phyloP scores from a whole-genome alignment of 2,888 invertebrate genomes.

The Drosophila paramelanica region DNA sequence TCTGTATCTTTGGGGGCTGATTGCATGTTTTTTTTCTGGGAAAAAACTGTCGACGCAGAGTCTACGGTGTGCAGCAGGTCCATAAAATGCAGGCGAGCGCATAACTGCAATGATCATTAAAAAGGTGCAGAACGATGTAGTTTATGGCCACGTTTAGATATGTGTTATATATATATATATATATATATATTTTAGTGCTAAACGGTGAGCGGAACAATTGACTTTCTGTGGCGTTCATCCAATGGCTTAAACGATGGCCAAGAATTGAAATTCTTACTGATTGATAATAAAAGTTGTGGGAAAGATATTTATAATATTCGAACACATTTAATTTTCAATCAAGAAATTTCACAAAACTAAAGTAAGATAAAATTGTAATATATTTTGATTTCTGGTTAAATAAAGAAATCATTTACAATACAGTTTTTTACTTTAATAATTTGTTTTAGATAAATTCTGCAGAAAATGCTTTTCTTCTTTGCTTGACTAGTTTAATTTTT shows the following conservation, averaged over 20 bases:
- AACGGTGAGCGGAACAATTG: constrained; percentile 18
- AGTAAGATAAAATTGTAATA: no score
- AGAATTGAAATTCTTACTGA: neutral
- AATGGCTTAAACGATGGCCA: neutral
- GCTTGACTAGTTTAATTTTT: neutral
- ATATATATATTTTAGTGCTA: constrained; percentile 12
- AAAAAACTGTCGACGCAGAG: constrained; percentile 83
- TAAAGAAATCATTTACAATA: no score
- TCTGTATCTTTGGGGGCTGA: constrained; percentile 38
- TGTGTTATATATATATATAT: constrained; percentile 22
- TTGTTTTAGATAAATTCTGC: no score
- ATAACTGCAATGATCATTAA: constrained; percentile 72
- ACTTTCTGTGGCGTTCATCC: constrained; percentile 9
- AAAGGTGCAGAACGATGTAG: constrained; percentile 62
- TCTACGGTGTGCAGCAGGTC: constrained; percentile 69
- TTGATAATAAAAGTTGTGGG: neutral
- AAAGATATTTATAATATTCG: no score
- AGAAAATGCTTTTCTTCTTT: no score
- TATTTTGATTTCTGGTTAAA: no score
- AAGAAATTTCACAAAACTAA: no score
- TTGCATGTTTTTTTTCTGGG: constrained; percentile 71
- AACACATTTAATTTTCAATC: no score
- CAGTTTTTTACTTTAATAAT: no score
- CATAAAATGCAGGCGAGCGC: constrained; percentile 72
- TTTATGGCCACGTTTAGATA: constrained; percentile 60